A percentile compares a stretch with the other conserved stretches of the same genome.
phyloP scores from a whole-genome alignment of 2,113 vertebrate genomes.

The Oncorhynchus gorbuscha region DNA sequence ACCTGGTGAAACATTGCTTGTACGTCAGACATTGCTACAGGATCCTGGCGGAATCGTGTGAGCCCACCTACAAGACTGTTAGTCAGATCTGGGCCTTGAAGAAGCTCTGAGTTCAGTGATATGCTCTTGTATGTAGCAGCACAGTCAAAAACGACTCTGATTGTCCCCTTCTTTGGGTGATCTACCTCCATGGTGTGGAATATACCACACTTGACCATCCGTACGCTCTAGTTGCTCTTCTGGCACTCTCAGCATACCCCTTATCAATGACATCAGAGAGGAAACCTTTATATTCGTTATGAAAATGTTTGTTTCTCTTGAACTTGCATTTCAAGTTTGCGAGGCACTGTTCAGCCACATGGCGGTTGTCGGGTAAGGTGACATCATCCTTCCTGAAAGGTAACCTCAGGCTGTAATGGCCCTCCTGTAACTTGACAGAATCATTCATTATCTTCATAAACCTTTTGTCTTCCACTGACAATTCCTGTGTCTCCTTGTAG shows the following conservation, averaged over 20 bases:
- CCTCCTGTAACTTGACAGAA: neutral
- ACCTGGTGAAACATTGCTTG: neutral
- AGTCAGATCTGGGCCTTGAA: conserved; percentile 15
- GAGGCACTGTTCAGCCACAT: neutral
- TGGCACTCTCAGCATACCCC: conserved; percentile 8
- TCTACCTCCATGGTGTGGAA: conserved; percentile 1
- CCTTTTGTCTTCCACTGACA: conserved; percentile 12
- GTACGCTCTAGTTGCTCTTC: neutral
- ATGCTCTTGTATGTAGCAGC: conserved; percentile 4
- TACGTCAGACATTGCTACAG: neutral
- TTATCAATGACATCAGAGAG: conserved; percentile 5
- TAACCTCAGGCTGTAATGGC: neutral
- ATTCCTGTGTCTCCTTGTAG: neutral
- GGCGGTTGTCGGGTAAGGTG: neutral
- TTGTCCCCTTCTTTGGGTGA: conserved; percentile 9
- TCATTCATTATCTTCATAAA: conserved; percentile 4
- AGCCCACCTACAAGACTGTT: neutral
- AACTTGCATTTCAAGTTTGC: neutral
- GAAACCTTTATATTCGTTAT: neutral
- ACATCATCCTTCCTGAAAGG: neutral
- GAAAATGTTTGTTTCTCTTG: neutral
- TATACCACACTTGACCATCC: neutral
- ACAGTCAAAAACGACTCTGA: conserved; percentile 16
- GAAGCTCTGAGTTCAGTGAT: conserved; percentile 19
- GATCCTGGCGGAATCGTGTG: neutral